A percentile compares a stretch with the other conserved stretches of the same genome.
phyloP scores from a whole-genome alignment of 2,888 invertebrate species.

The Ormyrus nitidulus region DNA sequence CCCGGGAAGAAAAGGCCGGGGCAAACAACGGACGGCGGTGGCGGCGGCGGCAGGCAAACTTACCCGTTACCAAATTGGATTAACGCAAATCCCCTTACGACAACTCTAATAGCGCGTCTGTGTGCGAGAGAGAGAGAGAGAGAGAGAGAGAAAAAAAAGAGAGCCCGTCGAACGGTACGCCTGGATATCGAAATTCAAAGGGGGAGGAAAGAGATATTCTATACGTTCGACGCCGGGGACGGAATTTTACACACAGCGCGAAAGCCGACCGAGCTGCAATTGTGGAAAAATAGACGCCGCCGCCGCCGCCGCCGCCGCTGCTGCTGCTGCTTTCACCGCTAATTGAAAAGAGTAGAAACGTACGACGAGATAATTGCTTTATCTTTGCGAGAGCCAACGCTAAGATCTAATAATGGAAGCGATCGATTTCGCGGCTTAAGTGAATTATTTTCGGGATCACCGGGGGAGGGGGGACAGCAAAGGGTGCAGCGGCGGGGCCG shows the following conservation, averaged over 20 bases:
- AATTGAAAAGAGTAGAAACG: conserved; percentile 11
- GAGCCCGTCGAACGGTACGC: too few relatives aligned
- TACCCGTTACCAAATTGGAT: conserved; percentile 73
- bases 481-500: too few relatives aligned
- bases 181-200: conserved; percentile 13
- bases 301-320: too few relatives aligned
- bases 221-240: too few relatives aligned
- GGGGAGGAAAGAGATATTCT: neutral
- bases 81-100: conserved; percentile 73
- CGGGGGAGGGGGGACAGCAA: neutral
- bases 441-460: conserved; percentile 7
- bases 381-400: neutral
- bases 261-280: neutral
- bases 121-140: conserved; percentile 17
- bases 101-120: conserved; percentile 73
- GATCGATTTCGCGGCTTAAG: neutral
- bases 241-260: too few relatives aligned
- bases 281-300: neutral
- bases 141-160: conserved; percentile 1
- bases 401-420: conserved; percentile 23
- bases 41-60: conserved; percentile 66
- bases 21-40: conserved; percentile 63
- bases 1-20: conserved; percentile 61
- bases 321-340: neutral
- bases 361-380: conserved; percentile 36